Base-by-base conservation (phyloP, 2,113 vertebrate genomes). In the Chloebia gouldiae region DNA sequence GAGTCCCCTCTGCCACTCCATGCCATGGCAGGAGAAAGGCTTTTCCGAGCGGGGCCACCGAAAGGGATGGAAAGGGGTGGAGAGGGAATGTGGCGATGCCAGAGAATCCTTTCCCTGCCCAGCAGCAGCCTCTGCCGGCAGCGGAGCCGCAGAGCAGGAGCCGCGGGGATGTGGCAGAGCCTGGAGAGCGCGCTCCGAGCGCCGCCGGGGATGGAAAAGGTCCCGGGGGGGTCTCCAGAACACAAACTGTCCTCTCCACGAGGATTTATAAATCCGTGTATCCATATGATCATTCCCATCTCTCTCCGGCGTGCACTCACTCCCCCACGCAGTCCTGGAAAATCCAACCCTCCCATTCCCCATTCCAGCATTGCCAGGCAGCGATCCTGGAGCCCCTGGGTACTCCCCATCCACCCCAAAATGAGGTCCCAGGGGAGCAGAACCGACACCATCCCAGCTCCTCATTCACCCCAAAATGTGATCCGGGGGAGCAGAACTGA, bases 51-150 rank as follows among this genome's bases (percentile, higher is more conserved):
- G 8, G 2, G 0, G 40, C 30, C 64, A 6, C 28, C 13, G 1
- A 7, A 15, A 47, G 30, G 17, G 14, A 6, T 6, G 9, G 17
- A 3, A 66, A 44, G 27, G 76, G 78, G 15, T 3, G 49, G 81
- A 22, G 18, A 50, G 3, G 47, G 47, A 45, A 14, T 0, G 2
- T 0, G 6, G 8, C 0, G 64, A 3, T 12, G 51, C 28, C 5
- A 1, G 71, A 28, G 49, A 85, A 59, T 50, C 63, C 44, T 68
- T 88, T 87, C 56, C 78, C 87, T 28, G 91, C 87, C 2, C 90
- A 47, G 85, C 84, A 97, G 95, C 95, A 96, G 59, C 93, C 96
- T 93, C 96, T 95, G 94, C 90, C 12, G 95, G 96, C 90, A 3
- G 10, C 8, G 4, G n/a, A 31, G 78, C 59, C 1, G 4, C 87